Percentiles rank a stretch among this genome's conserved stretches.
These are phyloP conservation scores for Aelia acuminata DNA, from an alignment of 2,888 invertebrate species.

Conservation along the genomic window DNA sequence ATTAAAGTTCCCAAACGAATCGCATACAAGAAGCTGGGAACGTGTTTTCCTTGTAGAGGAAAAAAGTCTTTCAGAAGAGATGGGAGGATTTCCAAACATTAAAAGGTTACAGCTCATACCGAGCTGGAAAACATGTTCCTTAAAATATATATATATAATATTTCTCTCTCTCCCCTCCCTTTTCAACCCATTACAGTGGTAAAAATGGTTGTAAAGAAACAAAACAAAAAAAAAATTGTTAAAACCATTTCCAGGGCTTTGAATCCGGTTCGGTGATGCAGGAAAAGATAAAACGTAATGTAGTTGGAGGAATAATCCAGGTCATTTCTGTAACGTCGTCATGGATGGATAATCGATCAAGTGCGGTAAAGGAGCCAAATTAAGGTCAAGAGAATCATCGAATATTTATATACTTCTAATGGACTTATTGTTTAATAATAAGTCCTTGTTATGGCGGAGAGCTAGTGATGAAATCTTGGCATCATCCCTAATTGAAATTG, in stretches of 20 bases:
- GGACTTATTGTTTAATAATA: neutral
- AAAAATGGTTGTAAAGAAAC: neutral
- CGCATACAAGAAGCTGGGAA: neutral
- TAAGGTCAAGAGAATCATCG: neutral
- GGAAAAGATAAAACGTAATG: neutral
- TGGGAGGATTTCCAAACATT: neutral
- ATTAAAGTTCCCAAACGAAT: neutral
- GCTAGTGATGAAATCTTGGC: neutral
- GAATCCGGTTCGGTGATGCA: neutral
- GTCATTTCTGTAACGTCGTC: neutral
- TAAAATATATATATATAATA: neutral
- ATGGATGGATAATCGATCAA: neutral
- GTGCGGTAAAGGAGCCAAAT: neutral
- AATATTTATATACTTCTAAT: neutral
- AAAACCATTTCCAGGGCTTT: neutral
- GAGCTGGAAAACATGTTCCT: neutral
- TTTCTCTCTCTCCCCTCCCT: neutral
- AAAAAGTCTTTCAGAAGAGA: neutral
- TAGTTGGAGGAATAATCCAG: neutral
- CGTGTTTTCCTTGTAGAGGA: neutral
- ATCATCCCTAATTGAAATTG: neutral
- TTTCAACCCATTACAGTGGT: neutral
- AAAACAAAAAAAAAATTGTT: too few relatives aligned
- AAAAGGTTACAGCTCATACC: conserved; percentile 2
- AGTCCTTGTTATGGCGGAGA: neutral